Base-by-base conservation (phyloP, 2,797 vertebrate genomes). In the Uromys caudimaculatus region DNA sequence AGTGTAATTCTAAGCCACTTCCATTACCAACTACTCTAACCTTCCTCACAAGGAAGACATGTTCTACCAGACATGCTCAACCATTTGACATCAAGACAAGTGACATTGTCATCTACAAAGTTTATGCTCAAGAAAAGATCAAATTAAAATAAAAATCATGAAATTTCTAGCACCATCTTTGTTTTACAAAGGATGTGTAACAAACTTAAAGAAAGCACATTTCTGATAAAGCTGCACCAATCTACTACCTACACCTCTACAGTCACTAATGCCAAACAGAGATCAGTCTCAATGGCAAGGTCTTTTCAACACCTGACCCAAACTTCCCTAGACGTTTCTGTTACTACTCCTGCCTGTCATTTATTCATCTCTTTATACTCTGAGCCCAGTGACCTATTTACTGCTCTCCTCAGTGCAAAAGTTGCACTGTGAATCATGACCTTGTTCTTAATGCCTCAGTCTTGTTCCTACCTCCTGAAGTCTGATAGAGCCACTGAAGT, bases 11-110 rank as follows among this genome's bases (percentile, higher is more conserved):
- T 94, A 95, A 95, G 78, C 24, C 62, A n/a, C 90, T 93, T 85
- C 83, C 6, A 58, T n/a, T 93, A 71, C 54, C 83, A 32, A 67
- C 8, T 58, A 60, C 77, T 90, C 90, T 79, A 86, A 95, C 17
- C 71, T 27, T 96, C n/a, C 11, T 82, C 89, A 90, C 11, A 90
- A 93, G 84, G n/a, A n/a, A n/a, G n/a, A n/a, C n/a, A n/a, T n/a
- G n/a, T n/a, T n/a, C n/a, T n/a, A n/a, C n/a, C 50, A 73, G 23
- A 56, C 86, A 88, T 35, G 24, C 27, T 24, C 50, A 88, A 73
- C n/a, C 35, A 73, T 88, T 73, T 88, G 69, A 71, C 85, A 88
- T 0, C 6, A n/a, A 73, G 50, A 24, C 78, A 81, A 11, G n/a
- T 58, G n/a, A 87, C 52, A 88, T 9, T 73, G n/a, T 56, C n/a